Evolutionary conservation across 2,113 vertebrate genomes (phyloP).

Genomic region (Carassius auratus): DNA sequence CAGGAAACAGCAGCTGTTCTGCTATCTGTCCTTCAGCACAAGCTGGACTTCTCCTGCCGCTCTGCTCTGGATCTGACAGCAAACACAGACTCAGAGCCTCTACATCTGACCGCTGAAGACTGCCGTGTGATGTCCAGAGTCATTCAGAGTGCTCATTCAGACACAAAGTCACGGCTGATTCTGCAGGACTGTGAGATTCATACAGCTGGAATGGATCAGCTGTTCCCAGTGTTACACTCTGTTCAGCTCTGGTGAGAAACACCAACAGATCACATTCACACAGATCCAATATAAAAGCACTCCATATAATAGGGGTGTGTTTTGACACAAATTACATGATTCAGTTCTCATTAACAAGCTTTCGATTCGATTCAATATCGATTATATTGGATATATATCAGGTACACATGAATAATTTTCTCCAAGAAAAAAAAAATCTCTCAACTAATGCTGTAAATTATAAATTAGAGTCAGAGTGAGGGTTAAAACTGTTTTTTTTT

Average conservation of each 20-base stretch:
- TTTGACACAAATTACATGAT: no score
- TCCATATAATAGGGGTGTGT: no score
- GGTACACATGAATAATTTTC: no score
- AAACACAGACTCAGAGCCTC: slow-evolving; percentile 11
- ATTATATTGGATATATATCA: no score
- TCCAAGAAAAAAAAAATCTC: no score
- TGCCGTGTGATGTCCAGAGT: slow-evolving; percentile 41
- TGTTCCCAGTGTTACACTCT: slow-evolving; percentile 49
- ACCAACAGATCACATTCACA: neutral
- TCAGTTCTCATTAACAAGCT: no score
- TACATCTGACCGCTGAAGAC: slow-evolving; percentile 47
- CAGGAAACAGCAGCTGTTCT: slow-evolving; percentile 46
- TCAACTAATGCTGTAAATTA: no score
- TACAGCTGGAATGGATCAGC: slow-evolving; percentile 49
- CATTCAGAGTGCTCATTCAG: slow-evolving; percentile 39
- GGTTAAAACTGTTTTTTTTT: no score
- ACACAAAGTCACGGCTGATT: slow-evolving; percentile 33
- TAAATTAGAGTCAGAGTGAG: no score
- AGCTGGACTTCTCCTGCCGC: slow-evolving; percentile 53
- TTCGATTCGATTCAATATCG: no score
- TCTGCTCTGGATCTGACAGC: slow-evolving; percentile 55
- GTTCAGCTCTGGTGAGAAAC: slow-evolving; percentile 50
- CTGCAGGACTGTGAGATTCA: slow-evolving; percentile 52
- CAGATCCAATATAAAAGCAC: no score
- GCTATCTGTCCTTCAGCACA: slow-evolving; percentile 55